Evolutionary conservation across 2,797 vertebrate species (phyloP), one percentile per base, ranked within the genome.

Genomic region (Etheostoma perlongum): DNA sequence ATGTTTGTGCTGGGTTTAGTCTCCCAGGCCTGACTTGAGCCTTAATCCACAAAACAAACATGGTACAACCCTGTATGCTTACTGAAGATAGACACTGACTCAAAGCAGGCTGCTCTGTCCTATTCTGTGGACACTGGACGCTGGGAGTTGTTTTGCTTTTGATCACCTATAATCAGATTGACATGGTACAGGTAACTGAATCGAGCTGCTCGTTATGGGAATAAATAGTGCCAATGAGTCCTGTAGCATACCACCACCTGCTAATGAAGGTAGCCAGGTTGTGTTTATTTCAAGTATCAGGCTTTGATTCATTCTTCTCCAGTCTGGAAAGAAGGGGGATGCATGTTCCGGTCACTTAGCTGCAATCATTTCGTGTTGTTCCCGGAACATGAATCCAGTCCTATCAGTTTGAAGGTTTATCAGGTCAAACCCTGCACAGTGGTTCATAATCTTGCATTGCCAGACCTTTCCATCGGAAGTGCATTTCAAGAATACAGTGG

Each of bases 21-120:
- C 52, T 53, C 21, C 76, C 68, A 62, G 48, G 23, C 49, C 18
- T 47, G 62, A 82, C 49, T 78, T 73, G 23, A 74, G 67, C 63
- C 74, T 69, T 76, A 76, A 85, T 80, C 74, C 61, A 63, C 54
- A 78, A 72, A 72, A 80, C 75, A 75, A 86, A 79, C 46, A 67
- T 27, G 46, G 70, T 23, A 57, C 46, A 76, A 12, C 46, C 46
- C 57, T 18, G 42, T 23, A 53, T 23, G 21, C 27, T 25, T 13
- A 11, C 40, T 54, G 18, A 59, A 36, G 68, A 36, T 7, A 25
- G 23, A 59, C 13, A 14, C 11, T 11, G 36, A 73, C 18, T 62
- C 19, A 53, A 7, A 46, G 11, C 36, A n/a, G 25, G 57, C 27
- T 62, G 33, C 55, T 61, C 33, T 55, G 12, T 33, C 42, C 47